phyloP scores from a whole-genome alignment of 2,888 invertebrate species.

The Scrobipalpa atriplicella region DNA sequence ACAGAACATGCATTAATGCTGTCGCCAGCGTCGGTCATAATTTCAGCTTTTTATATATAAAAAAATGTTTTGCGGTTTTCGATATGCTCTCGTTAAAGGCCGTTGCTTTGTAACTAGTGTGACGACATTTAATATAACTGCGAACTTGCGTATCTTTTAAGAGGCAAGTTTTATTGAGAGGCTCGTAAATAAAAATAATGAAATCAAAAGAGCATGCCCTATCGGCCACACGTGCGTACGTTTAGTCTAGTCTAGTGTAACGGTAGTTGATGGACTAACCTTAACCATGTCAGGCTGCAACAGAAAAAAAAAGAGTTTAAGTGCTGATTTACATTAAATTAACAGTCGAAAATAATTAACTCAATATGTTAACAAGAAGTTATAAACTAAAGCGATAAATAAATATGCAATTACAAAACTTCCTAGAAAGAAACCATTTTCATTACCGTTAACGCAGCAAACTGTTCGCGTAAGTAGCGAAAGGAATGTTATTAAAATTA shows the following conservation, averaged over 20 bases:
- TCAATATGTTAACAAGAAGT: background rate
- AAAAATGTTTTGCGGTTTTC: conserved; percentile 29
- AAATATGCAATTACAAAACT: background rate
- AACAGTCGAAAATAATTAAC: background rate
- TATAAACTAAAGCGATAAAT: background rate
- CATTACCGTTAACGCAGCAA: background rate
- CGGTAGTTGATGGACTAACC: conserved; percentile 18
- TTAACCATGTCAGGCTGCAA: conserved; percentile 21
- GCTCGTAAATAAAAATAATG: background rate
- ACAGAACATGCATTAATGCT: conserved; percentile 31
- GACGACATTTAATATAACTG: conserved; percentile 16
- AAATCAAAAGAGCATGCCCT: conserved; percentile 3
- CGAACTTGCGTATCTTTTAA: background rate
- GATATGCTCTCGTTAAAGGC: conserved; percentile 27
- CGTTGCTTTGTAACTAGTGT: conserved; percentile 26
- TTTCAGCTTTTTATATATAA: conserved; percentile 26
- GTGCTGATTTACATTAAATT: background rate
- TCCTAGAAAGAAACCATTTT: conserved; percentile 19
- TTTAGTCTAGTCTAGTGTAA: background rate
- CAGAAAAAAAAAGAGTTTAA: conserved; percentile 15
- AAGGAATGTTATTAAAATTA: conserved; percentile 25
- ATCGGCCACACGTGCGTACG: conserved; percentile 1
- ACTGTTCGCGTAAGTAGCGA: conserved; percentile 1
- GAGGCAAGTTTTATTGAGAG: background rate
- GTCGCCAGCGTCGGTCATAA: conserved; percentile 31